Evolutionary conservation across 2,888 invertebrate species (phyloP).

Genomic region (Aricia artaxerxes): DNA sequence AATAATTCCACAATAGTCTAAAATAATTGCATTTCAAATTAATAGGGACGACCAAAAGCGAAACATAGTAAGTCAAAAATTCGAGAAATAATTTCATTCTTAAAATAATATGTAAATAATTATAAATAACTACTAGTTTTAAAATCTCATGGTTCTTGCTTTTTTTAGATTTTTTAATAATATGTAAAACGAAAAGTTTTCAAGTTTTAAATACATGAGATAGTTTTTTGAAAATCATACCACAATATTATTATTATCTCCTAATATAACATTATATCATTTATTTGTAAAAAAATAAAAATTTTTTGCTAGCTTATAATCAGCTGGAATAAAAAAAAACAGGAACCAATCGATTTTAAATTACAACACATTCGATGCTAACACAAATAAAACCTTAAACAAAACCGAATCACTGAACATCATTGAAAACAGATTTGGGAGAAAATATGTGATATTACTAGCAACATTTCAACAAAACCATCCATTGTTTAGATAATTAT

Average conservation of each 20-base stretch:
- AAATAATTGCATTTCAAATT: slow-evolving; percentile 67
- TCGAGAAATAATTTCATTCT: slow-evolving; percentile 38
- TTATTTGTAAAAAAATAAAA: neutral
- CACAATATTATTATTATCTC: neutral
- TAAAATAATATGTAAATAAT: slow-evolving; percentile 31
- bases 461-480: slow-evolving; percentile 64
- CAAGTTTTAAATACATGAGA: neutral
- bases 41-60: slow-evolving; percentile 57
- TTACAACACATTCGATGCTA: slow-evolving; percentile 26
- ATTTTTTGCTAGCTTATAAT: no score
- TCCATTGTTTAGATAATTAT: slow-evolving; percentile 51
- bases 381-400: slow-evolving; percentile 28
- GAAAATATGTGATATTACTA: slow-evolving; percentile 38
- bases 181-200: neutral
- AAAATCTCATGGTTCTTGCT: slow-evolving; percentile 19
- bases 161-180: neutral
- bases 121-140: slow-evolving; percentile 13
- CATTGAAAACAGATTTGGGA: slow-evolving; percentile 23
- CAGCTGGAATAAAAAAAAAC: slow-evolving; percentile 4
- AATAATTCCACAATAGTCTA: slow-evolving; percentile 76
- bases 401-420: slow-evolving; percentile 28
- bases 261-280: neutral
- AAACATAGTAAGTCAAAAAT: slow-evolving; percentile 41
- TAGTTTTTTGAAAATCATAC: neutral
- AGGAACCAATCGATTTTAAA: slow-evolving; percentile 29